Evolutionary conservation across 1,140 invertebrate species (phyloP).

Genomic region (Meloidogyne chitwoodi): DNA sequence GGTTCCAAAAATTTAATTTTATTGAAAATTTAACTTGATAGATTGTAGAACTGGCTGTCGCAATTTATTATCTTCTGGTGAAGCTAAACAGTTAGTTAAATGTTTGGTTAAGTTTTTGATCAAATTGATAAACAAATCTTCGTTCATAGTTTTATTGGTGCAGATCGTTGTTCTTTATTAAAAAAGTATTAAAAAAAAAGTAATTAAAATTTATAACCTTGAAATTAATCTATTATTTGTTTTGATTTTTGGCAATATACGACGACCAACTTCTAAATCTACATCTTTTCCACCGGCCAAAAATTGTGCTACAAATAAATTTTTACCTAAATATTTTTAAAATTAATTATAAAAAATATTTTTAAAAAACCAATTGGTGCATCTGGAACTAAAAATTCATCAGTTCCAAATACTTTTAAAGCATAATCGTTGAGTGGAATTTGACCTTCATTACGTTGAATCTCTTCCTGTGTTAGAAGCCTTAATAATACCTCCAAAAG

Average conservation of each 20-base stretch:
- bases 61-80: constrained; percentile 13
- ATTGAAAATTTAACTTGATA: constrained; percentile 1
- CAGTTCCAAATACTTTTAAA: constrained; percentile 34
- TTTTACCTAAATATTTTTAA: constrained; percentile 25
- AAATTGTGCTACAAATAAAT: constrained; percentile 34
- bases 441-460: constrained; percentile 28
- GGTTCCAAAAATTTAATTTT: too few species aligned
- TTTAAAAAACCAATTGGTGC: neutral
- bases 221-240: constrained; percentile 7
- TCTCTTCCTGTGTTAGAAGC: constrained; percentile 33
- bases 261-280: constrained; percentile 34
- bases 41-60: constrained; percentile 16
- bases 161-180: constrained; percentile 5
- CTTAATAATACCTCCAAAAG: constrained; percentile 31
- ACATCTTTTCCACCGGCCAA: constrained; percentile 39
- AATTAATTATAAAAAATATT: neutral
- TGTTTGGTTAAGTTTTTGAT: constrained; percentile 17
- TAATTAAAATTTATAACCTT: neutral
- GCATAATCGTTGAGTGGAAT: constrained; percentile 44
- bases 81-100: constrained; percentile 26
- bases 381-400: constrained; percentile 22
- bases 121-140: constrained; percentile 30
- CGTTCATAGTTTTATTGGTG: constrained; percentile 4
- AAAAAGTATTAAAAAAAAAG: neutral
- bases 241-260: constrained; percentile 10